Percentiles rank a stretch among this genome's conserved stretches.
These are phyloP conservation scores for Sabatieria punctata DNA, from an alignment of 2,888 invertebrate species.

Conservation along the genomic window DNA sequence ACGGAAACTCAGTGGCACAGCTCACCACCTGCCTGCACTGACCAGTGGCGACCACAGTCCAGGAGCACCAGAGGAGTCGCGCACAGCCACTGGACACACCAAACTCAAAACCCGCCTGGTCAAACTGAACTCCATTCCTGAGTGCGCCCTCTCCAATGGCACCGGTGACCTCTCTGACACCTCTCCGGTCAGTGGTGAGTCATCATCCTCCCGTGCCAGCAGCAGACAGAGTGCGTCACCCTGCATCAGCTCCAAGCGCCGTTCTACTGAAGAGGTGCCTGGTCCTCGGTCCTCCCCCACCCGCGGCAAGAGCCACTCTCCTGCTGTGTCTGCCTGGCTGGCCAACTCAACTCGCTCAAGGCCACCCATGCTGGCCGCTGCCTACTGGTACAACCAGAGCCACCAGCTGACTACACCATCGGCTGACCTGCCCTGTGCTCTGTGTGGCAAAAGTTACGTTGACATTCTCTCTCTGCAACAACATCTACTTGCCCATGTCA, in stretches of 20 bases:
- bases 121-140: constrained; percentile 4
- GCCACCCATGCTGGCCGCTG: too few relatives aligned
- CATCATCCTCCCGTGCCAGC: neutral
- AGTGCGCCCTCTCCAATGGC: too few relatives aligned
- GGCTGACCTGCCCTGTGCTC: too few relatives aligned
- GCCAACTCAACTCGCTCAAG: too few relatives aligned
- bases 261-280: neutral
- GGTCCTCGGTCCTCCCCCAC: neutral
- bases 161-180: neutral
- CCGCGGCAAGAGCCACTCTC: neutral
- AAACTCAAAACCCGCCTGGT: constrained; percentile 1
- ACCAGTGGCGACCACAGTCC: neutral
- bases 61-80: neutral
- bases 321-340: too few relatives aligned
- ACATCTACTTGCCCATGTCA: constrained; percentile 16
- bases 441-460: neutral
- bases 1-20: neutral
- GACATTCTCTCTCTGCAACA: neutral
- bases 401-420: too few relatives aligned
- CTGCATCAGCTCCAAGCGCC: neutral
- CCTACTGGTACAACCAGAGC: too few relatives aligned
- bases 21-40: neutral
- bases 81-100: neutral
- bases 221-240: too few relatives aligned
- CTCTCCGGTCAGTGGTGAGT: neutral